Evolutionary conservation across 2,888 invertebrate species (phyloP).

Genomic region (Ernsta delagoae): DNA sequence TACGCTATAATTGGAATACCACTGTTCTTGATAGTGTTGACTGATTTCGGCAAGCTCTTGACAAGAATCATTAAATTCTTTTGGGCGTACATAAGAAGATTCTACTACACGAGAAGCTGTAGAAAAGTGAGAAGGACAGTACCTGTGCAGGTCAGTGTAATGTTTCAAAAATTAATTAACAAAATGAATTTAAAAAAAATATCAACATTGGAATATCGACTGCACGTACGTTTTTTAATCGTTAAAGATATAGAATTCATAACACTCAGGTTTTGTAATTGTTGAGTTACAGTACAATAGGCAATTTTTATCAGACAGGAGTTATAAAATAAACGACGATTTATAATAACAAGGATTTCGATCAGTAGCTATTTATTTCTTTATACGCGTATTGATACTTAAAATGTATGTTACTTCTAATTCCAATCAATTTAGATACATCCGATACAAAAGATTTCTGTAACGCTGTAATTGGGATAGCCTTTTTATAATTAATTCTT

Average conservation of each 20-base stretch:
- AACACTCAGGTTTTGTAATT: no score
- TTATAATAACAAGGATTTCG: no score
- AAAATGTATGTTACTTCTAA: not conserved
- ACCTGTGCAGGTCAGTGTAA: conserved; percentile 87
- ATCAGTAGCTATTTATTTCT: no score
- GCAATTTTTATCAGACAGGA: no score
- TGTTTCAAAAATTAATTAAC: no score
- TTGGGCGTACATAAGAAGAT: conserved; percentile 93
- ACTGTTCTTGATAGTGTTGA: conserved; percentile 95
- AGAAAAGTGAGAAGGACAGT: conserved; percentile 90
- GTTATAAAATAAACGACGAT: no score
- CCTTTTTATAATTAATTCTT: not conserved
- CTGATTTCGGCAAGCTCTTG: conserved; percentile 97
- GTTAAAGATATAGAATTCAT: no score
- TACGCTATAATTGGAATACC: conserved; percentile 99
- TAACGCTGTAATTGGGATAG: not conserved
- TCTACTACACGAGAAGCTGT: conserved; percentile 95
- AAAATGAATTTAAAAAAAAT: no score
- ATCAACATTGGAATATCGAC: no score
- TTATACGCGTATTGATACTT: no score
- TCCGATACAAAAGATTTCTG: not conserved
- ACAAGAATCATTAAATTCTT: conserved; percentile 95
- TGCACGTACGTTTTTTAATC: no score
- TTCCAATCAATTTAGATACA: not conserved
- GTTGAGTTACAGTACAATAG: no score